Conservation (phyloP, 2,888 invertebrate genomes). For the Morinoia aosen region DNA sequence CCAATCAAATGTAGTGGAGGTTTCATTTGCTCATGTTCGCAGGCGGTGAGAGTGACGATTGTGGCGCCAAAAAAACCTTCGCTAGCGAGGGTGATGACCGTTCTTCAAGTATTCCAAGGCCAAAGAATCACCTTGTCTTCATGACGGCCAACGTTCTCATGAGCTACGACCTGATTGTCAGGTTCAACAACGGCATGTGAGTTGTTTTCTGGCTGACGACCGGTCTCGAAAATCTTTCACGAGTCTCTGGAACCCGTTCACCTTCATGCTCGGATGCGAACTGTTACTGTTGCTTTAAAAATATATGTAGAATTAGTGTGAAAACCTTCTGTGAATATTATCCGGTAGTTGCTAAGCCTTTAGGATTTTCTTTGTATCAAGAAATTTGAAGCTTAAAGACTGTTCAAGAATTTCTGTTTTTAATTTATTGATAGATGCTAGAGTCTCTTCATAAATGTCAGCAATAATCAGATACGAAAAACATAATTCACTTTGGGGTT, state of each 20-base stretch:
- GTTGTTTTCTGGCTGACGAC: not conserved
- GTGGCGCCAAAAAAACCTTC: not conserved
- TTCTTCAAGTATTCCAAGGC: not conserved
- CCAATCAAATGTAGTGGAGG: not conserved
- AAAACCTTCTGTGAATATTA: not conserved
- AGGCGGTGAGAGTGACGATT: not conserved
- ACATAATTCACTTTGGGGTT: not conserved
- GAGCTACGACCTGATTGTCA: conserved; percentile 31
- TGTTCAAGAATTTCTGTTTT: not conserved
- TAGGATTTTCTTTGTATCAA: not conserved
- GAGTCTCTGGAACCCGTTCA: not conserved
- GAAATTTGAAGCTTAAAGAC: not conserved
- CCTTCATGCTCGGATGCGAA: not conserved
- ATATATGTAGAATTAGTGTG: not conserved
- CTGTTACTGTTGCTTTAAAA: not conserved
- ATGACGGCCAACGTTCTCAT: conserved; percentile 28
- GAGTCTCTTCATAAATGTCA: not conserved
- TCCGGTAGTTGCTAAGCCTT: not conserved
- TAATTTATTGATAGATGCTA: not conserved
- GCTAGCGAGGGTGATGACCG: not conserved
- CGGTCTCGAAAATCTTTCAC: not conserved
- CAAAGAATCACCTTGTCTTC: conserved; percentile 23
- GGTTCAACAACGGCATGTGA: conserved; percentile 43
- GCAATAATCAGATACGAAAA: not conserved
- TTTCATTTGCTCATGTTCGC: not conserved